Evolutionary conservation across 1,140 invertebrate species (phyloP).

Genomic region (Trichonephila inaurata): DNA sequence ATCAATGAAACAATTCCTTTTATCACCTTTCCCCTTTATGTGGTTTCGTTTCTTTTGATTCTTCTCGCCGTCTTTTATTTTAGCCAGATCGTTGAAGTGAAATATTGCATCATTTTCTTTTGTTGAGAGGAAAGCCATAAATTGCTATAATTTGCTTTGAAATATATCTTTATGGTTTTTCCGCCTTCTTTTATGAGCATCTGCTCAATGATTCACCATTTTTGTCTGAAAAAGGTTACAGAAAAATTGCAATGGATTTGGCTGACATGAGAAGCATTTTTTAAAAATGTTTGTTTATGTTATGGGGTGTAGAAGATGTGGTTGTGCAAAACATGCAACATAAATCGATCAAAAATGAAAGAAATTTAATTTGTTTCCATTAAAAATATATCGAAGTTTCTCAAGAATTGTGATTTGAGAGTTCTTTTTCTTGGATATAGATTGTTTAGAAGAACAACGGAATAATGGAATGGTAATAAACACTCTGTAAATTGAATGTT

Average conservation of each 20-base stretch:
- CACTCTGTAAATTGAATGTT: too few relatives aligned
- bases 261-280: background rate
- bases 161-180: slow-evolving; percentile 22
- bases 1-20: too few relatives aligned
- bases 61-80: background rate
- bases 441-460: too few relatives aligned
- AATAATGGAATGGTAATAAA: too few relatives aligned
- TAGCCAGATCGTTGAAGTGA: background rate
- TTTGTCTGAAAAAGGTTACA: slow-evolving; percentile 1
- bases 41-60: too few relatives aligned
- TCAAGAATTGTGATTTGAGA: too few relatives aligned
- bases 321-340: background rate
- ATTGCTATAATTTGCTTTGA: slow-evolving; percentile 11
- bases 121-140: background rate
- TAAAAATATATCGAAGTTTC: too few relatives aligned
- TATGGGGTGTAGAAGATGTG: background rate
- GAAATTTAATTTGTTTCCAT: too few relatives aligned
- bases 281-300: background rate
- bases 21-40: too few relatives aligned
- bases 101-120: background rate
- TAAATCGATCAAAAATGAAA: too few relatives aligned
- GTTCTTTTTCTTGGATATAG: too few relatives aligned
- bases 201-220: background rate
- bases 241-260: background rate
- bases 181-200: background rate